Base-by-base conservation (phyloP, 1,140 invertebrate genomes). In the Aradophagus sp. region DNA sequence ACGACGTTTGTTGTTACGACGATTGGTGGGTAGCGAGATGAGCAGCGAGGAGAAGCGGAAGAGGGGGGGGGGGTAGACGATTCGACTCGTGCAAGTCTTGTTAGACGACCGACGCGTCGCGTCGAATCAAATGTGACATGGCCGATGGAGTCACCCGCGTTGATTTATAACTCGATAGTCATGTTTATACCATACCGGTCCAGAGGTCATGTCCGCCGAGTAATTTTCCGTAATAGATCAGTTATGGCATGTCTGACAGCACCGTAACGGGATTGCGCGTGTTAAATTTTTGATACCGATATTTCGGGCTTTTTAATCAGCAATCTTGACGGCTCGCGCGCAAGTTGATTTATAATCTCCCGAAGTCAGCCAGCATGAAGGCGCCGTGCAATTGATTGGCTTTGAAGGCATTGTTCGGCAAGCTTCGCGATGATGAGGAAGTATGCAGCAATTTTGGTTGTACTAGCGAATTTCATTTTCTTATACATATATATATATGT, bases 141-240 rank as follows among this genome's bases (percentile, higher is more conserved):
- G 6, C 14, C 29, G 45, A 62, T 62, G 31, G 14, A 11, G 26
- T 23, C 10, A 10, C n/a, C n/a, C n/a, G 34, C 27, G 16, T 7
- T 66, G 62, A 66, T 66, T 66, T 56, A 66, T 56, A 42, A 44
- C 44, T 19, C 23, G 35, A 52, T 16, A 20, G 29, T 66, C 52
- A 32, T 66, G 62, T n/a, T 66, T 50, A 23, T 14, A 19, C 38
- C 36, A 50, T 50, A 19, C 52, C 5, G 8, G 35, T 20, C 36
- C 15, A 34, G n/a, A n/a, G n/a, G 35, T 50, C 36, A 31, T 66
- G 36, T 56, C 45, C 19, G 35, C 5, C 31, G 20, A 66, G 17
- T 27, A 31, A 58, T 58, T 67, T 67, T 59, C 53, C 34, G 16
- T 38, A 52, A 59, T 52, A 17, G 45, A 66, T 56, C 35, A 6